phyloP scores from a whole-genome alignment of 2,797 vertebrate genomes.

The Hoplostethus mediterraneus region DNA sequence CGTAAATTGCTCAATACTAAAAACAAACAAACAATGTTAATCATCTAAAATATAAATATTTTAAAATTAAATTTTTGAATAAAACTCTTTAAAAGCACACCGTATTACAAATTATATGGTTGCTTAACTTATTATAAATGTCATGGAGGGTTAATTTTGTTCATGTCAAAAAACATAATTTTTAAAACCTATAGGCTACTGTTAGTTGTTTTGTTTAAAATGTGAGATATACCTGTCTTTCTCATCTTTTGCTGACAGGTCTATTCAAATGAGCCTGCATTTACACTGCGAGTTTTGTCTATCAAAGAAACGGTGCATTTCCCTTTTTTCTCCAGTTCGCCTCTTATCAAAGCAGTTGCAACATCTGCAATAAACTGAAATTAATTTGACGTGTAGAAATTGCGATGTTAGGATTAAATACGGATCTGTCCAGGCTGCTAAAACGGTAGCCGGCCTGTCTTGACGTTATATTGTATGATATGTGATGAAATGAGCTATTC shows the following conservation, averaged over 20 bases:
- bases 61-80: too few species aligned
- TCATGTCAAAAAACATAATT: too few species aligned
- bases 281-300: background rate
- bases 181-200: too few species aligned
- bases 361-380: background rate
- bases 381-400: background rate
- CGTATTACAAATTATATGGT: too few species aligned
- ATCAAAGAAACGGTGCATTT: background rate
- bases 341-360: too few species aligned
- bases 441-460: slow-evolving; percentile 11
- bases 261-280: background rate
- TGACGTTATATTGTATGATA: background rate
- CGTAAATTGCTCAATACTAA: too few species aligned
- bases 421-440: background rate
- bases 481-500: slow-evolving; percentile 40
- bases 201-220: too few species aligned
- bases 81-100: too few species aligned
- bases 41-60: too few species aligned
- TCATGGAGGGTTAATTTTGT: too few species aligned
- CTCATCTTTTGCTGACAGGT: background rate
- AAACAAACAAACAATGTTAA: too few species aligned
- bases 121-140: too few species aligned
- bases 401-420: background rate
- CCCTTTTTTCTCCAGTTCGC: background rate
- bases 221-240: background rate